Evolutionary conservation across 2,888 invertebrate genomes (phyloP).

Genomic region (Polydrusus cervinus): DNA sequence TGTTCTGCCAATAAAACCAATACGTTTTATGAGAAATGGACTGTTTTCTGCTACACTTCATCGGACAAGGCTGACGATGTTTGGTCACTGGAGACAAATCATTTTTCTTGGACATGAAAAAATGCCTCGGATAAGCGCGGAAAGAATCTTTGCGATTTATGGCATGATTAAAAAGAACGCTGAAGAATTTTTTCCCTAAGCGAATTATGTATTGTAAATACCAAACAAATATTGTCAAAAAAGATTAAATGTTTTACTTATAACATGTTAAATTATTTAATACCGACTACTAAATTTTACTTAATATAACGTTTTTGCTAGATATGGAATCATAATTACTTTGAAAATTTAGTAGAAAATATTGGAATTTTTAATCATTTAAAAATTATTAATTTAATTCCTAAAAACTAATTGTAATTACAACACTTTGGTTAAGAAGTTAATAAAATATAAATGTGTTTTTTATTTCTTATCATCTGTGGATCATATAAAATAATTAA

Average conservation of each 20-base stretch:
- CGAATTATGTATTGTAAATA: slow-evolving; percentile 12
- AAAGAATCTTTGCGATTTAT: slow-evolving; percentile 45
- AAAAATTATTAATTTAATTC: too few relatives aligned
- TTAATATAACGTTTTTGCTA: too few relatives aligned
- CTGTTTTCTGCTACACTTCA: slow-evolving; percentile 44
- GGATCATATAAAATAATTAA: too few relatives aligned
- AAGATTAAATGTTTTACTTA: not conserved
- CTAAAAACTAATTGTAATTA: too few relatives aligned
- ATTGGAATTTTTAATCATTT: too few relatives aligned
- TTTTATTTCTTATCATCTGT: too few relatives aligned
- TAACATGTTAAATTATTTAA: not conserved
- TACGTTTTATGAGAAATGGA: slow-evolving; percentile 50
- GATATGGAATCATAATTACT: too few relatives aligned
- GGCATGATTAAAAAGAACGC: slow-evolving; percentile 38
- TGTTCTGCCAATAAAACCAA: slow-evolving; percentile 45
- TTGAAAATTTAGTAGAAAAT: too few relatives aligned
- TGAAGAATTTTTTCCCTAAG: slow-evolving; percentile 16
- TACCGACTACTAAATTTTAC: too few relatives aligned
- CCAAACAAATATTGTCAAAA: not conserved
- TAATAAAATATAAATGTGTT: too few relatives aligned
- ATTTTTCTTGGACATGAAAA: slow-evolving; percentile 44
- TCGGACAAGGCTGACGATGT: slow-evolving; percentile 47
- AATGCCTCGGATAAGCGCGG: slow-evolving; percentile 38
- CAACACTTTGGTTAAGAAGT: too few relatives aligned
- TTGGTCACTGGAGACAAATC: slow-evolving; percentile 51